These are phyloP conservation scores for Eunapius fragilis DNA, from an alignment of 37 sponge, comb jelly and placozoan genomes.

Conservation along the genomic window DNA sequence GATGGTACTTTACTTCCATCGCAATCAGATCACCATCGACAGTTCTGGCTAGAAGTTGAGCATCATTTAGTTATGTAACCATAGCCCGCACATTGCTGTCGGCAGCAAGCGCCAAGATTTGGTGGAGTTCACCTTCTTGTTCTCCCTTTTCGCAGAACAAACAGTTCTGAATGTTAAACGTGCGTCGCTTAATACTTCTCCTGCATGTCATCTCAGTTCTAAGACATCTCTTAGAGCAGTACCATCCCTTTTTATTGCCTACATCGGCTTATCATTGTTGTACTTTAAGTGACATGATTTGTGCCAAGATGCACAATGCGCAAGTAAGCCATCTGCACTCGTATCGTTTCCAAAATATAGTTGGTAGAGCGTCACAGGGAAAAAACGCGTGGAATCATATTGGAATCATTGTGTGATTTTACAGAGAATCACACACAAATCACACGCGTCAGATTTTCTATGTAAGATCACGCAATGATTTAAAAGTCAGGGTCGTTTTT, in stretches of 20 bases:
- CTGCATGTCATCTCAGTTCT: neutral
- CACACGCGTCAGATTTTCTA: too few relatives aligned
- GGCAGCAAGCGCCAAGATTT: conserved; percentile 25
- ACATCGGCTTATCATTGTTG: conserved; percentile 21
- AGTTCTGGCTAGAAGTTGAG: conserved; percentile 14
- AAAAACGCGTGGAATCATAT: too few relatives aligned
- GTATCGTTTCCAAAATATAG: too few relatives aligned
- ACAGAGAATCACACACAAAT: too few relatives aligned
- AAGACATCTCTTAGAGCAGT: neutral
- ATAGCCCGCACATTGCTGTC: conserved; percentile 24
- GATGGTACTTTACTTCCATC: conserved; percentile 16
- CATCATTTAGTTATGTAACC: conserved; percentile 16
- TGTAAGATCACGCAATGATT: too few relatives aligned
- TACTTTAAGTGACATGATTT: conserved; percentile 43
- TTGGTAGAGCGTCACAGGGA: too few relatives aligned
- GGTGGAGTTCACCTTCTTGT: conserved; percentile 24
- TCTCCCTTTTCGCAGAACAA: conserved; percentile 18
- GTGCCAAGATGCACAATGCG: conserved; percentile 33
- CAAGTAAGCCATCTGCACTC: conserved; percentile 3
- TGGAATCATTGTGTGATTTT: too few relatives aligned
- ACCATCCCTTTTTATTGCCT: conserved; percentile 20
- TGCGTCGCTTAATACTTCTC: neutral
- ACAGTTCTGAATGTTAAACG: too few relatives aligned
- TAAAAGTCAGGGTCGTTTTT: too few relatives aligned
- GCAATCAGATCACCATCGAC: conserved; percentile 14